These are phyloP conservation scores for Platichthys flesus DNA, from an alignment of 2,113 vertebrate species.

Conservation along the genomic window DNA sequence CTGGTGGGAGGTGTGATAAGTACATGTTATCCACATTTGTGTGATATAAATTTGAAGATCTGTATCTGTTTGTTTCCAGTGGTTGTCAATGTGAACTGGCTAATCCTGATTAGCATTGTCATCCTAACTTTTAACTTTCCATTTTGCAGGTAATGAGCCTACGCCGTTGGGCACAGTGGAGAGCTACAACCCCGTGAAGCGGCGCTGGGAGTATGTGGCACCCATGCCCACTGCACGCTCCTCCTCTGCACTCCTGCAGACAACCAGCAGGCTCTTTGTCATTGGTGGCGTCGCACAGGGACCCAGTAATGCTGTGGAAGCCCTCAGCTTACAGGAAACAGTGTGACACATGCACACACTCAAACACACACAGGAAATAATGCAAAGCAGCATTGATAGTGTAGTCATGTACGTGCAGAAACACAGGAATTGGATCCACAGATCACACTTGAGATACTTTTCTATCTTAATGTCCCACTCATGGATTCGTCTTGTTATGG, in stretches of 20 bases:
- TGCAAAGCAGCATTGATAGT: constrained; percentile 18
- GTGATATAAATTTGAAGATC: not conserved
- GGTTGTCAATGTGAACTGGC: not conserved
- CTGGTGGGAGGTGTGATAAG: not conserved
- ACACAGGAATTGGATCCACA: constrained; percentile 21
- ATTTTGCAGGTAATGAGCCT: constrained; percentile 90
- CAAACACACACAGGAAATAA: constrained; percentile 1
- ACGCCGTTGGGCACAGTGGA: constrained; percentile 91
- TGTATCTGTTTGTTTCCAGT: not conserved
- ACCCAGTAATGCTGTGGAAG: constrained; percentile 93
- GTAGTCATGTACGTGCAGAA: constrained; percentile 28
- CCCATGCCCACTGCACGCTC: constrained; percentile 93
- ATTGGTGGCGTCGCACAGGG: constrained; percentile 95
- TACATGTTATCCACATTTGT: not conserved
- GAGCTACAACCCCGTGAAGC: constrained; percentile 89
- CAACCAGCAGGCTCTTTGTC: constrained; percentile 86
- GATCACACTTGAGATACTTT: constrained; percentile 15
- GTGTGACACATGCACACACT: constrained; percentile 80
- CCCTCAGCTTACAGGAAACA: constrained; percentile 88
- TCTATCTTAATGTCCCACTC: constrained; percentile 21
- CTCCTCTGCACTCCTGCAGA: constrained; percentile 89
- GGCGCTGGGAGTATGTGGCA: constrained; percentile 90
- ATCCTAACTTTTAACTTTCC: not conserved
- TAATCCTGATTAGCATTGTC: not conserved
- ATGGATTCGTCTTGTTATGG: constrained; percentile 26